These are phyloP conservation scores for Congeria kusceri DNA, from an alignment of 2,888 invertebrate genomes.

Conservation along the genomic window DNA sequence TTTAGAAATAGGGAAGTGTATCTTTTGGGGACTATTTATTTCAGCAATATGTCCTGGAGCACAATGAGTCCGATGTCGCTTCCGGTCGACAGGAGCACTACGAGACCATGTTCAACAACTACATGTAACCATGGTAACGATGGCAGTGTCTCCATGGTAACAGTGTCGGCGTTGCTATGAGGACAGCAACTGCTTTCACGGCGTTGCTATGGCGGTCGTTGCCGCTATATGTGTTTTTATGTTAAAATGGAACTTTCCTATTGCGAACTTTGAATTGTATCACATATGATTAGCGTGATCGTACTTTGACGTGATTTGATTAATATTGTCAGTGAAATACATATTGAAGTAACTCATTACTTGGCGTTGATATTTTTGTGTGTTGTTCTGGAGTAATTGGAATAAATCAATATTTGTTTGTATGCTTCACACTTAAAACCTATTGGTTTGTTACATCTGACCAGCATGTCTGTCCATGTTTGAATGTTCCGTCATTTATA, in stretches of 20 bases:
- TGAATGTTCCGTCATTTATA: no score
- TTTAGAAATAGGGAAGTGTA: no score
- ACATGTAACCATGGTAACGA: slow-evolving; percentile 68
- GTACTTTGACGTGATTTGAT: not conserved
- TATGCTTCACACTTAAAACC: no score
- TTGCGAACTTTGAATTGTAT: not conserved
- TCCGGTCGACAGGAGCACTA: slow-evolving; percentile 86
- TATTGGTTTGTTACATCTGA: no score
- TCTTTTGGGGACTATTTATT: slow-evolving; percentile 85
- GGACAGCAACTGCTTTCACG: not conserved
- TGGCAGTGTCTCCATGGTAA: no score
- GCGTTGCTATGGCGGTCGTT: no score
- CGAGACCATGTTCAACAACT: slow-evolving; percentile 85
- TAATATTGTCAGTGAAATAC: no score
- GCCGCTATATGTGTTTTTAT: not conserved
- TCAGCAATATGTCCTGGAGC: slow-evolving; percentile 85
- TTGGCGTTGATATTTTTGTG: no score
- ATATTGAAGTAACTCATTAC: no score
- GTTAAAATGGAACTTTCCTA: not conserved
- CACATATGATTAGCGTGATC: not conserved
- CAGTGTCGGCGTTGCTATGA: slow-evolving; percentile 1
- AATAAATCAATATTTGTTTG: no score
- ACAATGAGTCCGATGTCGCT: slow-evolving; percentile 83
- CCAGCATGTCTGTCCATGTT: no score
- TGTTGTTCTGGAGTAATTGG: no score